Evolutionary conservation across 1,140 invertebrate genomes (phyloP), one percentile per base, ranked within the genome.

Genomic region (Temnothorax longispinosus): DNA sequence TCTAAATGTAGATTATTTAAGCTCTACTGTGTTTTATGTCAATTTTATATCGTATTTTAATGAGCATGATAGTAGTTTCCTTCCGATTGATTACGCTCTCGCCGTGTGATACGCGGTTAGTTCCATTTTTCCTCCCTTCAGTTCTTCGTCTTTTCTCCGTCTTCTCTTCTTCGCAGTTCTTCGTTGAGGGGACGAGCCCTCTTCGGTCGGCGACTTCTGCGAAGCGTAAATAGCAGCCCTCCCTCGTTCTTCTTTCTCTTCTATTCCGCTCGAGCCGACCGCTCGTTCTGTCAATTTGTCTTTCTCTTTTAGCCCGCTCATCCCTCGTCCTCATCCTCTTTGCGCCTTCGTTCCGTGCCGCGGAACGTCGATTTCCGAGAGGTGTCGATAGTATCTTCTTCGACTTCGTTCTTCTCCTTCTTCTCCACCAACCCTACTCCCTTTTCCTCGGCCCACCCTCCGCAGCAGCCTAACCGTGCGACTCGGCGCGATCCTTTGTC

Each of bases 331-430:
- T 80, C 88, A 27, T 56, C 60, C 18, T 52, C 65, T 54, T 60
- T 65, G 56, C 84, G 60, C 67, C 74, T 76, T 89, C 85, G 80
- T 88, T 89, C 87, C 87, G n/a, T 47, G 87, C 60, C 44, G 41
- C 44, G 58, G 82, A 58, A 88, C 58, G 87, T 74, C 87, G 87
- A 88, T 89, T 88, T 52, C 74, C 87, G 72, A 89, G 88, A 77
- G 76, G 82, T 60, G 85, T 89, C 88, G 88, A 89, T 75, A 86
- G 82, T 65, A 72, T 69, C 56, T 75, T 80, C 21, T 72, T 89
- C 58, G 75, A 88, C 67, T 90, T 84, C 76, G 76, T 74, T 74
- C 76, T 41, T 76, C 69, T 50, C 72, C 71, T 74, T 72, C 50
- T 18, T 60, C 74, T 21, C 62, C 13, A 50, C 11, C 10, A 27